A percentile compares a stretch with the other conserved stretches of the same genome.
phyloP scores from a whole-genome alignment of 1,140 invertebrate genomes.

The Hyles vespertilio region DNA sequence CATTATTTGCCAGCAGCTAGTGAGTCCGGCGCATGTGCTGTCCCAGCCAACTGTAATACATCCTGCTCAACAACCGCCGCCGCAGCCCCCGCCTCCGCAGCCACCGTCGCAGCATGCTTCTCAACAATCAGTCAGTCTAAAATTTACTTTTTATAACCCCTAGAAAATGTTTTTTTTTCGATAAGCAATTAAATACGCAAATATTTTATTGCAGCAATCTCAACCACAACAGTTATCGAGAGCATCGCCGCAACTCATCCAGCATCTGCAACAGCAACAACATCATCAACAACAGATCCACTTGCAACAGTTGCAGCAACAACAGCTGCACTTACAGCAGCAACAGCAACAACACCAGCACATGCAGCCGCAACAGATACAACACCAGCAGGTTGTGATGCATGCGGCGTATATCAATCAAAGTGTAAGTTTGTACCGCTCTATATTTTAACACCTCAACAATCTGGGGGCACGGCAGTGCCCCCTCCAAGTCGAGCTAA shows the following conservation, averaged over 20 bases:
- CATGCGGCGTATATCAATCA: slow-evolving; percentile 66
- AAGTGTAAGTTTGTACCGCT: slow-evolving; percentile 33
- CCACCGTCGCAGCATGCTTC: slow-evolving; percentile 47
- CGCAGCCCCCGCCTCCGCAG: slow-evolving; percentile 55
- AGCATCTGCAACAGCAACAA: slow-evolving; percentile 65
- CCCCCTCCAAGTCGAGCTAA: too few relatives aligned
- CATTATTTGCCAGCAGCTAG: slow-evolving; percentile 36
- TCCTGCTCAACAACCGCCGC: slow-evolving; percentile 61
- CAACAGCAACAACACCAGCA: slow-evolving; percentile 50
- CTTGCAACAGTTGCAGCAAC: slow-evolving; percentile 35
- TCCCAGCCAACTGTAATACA: slow-evolving; percentile 67
- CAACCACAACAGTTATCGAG: slow-evolving; percentile 32
- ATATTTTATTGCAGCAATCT: slow-evolving; percentile 24
- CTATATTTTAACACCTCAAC: too few relatives aligned
- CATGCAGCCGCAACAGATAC: slow-evolving; percentile 56
- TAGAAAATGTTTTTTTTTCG: too few relatives aligned
- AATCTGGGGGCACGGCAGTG: too few relatives aligned
- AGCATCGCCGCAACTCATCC: slow-evolving; percentile 49
- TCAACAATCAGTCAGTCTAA: slow-evolving; percentile 43
- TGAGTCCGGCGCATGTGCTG: slow-evolving; percentile 58
- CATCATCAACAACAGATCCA: slow-evolving; percentile 52
- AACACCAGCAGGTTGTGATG: slow-evolving; percentile 66
- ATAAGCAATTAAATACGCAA: too few relatives aligned
- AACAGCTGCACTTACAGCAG: slow-evolving; percentile 52
- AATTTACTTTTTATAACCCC: too few relatives aligned